Conservation (phyloP, 1,140 invertebrate genomes). For the Stegodyphus mimosarum region DNA sequence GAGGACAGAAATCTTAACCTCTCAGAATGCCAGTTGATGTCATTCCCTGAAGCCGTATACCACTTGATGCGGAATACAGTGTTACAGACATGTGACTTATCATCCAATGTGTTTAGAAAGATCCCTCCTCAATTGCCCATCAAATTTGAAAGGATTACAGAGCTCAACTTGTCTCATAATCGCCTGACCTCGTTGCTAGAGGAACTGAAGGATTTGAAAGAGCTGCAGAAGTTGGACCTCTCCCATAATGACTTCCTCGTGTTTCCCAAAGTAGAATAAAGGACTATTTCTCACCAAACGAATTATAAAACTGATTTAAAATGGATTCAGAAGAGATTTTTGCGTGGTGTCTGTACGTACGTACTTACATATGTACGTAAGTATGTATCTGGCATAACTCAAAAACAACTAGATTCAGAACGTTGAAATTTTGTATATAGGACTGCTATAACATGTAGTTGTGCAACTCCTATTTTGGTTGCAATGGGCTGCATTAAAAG, state of each 20-base stretch:
- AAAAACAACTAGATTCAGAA: too few relatives aligned
- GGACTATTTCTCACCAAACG: too few relatives aligned
- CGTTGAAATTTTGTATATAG: too few relatives aligned
- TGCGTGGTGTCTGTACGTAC: too few relatives aligned
- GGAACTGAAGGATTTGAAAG: constrained; percentile 81
- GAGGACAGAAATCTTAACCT: constrained; percentile 90
- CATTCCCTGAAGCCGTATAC: constrained; percentile 93
- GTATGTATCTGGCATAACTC: too few relatives aligned
- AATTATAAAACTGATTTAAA: too few relatives aligned
- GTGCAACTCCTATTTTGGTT: too few relatives aligned
- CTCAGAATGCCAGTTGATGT: constrained; percentile 91
- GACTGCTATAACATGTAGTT: too few relatives aligned
- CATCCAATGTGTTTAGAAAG: constrained; percentile 90
- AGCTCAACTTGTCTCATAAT: constrained; percentile 89
- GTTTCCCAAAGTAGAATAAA: constrained; percentile 80
- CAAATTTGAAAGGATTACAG: too few relatives aligned
- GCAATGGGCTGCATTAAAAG: too few relatives aligned
- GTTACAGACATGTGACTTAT: constrained; percentile 87
- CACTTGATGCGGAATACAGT: constrained; percentile 91
- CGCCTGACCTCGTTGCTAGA: constrained; percentile 89
- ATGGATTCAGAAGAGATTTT: too few relatives aligned
- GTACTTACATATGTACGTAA: too few relatives aligned
- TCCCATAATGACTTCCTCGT: constrained; percentile 89
- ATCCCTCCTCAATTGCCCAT: constrained; percentile 89
- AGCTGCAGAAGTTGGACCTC: constrained; percentile 84